phyloP scores from a whole-genome alignment of 2,113 vertebrate genomes.

The Sigmodon hispidus region DNA sequence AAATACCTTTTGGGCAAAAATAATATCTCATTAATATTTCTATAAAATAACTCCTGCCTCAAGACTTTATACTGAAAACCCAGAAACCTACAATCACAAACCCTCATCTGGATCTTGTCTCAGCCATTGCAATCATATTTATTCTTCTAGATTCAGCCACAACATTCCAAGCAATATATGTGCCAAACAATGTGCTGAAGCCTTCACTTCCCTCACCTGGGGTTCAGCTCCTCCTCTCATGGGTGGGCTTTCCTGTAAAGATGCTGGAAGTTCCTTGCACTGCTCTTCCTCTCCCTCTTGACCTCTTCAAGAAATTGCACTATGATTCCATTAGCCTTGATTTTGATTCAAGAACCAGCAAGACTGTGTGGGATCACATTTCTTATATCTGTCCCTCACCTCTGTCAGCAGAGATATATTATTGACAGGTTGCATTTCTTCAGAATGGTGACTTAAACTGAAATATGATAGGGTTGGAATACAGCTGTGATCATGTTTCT shows the following conservation, averaged over 20 bases:
- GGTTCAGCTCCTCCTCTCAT: neutral
- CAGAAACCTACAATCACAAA: neutral
- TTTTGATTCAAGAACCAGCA: neutral
- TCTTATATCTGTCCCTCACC: neutral
- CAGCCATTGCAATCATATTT: neutral
- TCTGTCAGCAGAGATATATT: neutral
- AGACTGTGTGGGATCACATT: neutral
- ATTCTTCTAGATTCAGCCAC: neutral
- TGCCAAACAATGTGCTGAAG: neutral
- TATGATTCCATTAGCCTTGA: neutral
- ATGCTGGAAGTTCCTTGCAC: neutral
- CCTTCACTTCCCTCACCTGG: rapidly evolving
- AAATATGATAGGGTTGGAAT: neutral
- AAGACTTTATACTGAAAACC: neutral
- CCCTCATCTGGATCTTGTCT: too few species aligned
- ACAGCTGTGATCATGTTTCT: neutral
- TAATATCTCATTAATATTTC: slow-evolving; percentile 7
- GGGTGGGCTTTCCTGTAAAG: neutral
- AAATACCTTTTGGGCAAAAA: slow-evolving; percentile 21
- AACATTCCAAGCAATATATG: rapidly evolving
- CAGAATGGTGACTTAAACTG: neutral
- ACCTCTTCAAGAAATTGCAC: neutral
- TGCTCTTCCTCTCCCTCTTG: neutral
- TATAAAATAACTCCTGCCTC: neutral
- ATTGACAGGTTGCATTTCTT: too few species aligned